Base-by-base conservation (phyloP, 2,888 invertebrate species). In the Lamproptera curius region DNA sequence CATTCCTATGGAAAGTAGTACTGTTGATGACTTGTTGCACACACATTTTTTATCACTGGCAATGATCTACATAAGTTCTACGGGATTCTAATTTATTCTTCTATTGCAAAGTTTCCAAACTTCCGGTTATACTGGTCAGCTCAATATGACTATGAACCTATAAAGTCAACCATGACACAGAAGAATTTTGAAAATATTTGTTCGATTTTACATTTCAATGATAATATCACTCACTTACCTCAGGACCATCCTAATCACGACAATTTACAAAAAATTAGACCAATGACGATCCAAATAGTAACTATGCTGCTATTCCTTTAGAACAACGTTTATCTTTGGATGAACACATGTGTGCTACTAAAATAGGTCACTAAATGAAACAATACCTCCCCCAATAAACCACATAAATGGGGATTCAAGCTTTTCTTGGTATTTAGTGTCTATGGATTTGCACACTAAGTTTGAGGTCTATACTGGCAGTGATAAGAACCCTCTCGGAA, bases 311-410 rank as follows among this genome's bases (percentile, higher is more conserved):
- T 8, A 42, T 54, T 23, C 51, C 50, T 15, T 16, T 52, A 9
- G 52, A 54, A 3, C 50, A 57, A 35, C 34, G 47, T 1, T 39
- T 56, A 9, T 54, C 56, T n/a, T 14, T 54, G 8, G 56, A 54
- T 34, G 53, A 56, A 33, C 55, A 57, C 33, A 55, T 57, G 53
- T 55, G 54, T 42, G 37, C 52, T 6, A 55, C 55, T 9, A 55
- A 55, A 42, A 41, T 53, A 2, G 17, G 16, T 14, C 53, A 50
- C 33, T 55, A 40, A 17, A 28, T 57, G 36, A 53, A 57, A 39
- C 23, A 23, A 23, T 56, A 52, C 28, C 37, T 58, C 41, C 58
- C 57, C 1, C 49, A 50, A n/a, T n/a, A n/a, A n/a, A n/a, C n/a
- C n/a, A n/a, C n/a, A n/a, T n/a, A n/a, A n/a, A n/a, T n/a, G n/a